Evolutionary conservation across 2,888 invertebrate species (phyloP), one percentile per base, ranked within the genome.

Genomic region (Drosophila engyochracea): DNA sequence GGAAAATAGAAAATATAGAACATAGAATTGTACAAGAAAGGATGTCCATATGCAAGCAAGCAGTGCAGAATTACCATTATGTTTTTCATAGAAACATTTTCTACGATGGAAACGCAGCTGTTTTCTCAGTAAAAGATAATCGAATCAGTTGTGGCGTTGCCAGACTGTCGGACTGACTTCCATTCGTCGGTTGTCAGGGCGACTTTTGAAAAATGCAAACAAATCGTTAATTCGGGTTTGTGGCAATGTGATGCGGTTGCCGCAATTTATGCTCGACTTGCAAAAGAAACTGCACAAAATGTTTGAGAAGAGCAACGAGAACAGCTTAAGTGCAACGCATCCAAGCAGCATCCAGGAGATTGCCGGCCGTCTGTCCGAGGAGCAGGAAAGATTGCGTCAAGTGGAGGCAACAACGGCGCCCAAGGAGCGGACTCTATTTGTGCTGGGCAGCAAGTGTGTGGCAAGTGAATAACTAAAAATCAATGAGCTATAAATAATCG

Each of bases 391-490:
- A 0, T 84, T 93, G n/a, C 82, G 87, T 9, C 73, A 83, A 19
- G 25, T 93, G 70, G 90, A 92, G 52, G 82, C 76, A 59, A 88
- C 91, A 10, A 89, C 91, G 54, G 93, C 93, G 66, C 94, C 89
- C 85, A 94, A 90, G 91, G 93, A 92, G 70, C 94, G 95, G 73
- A 96, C 96, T 0, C 91, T 96, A 54, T 95, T 96, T 82, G 87
- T 96, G 39, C 93, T 96, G 62, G 97, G 97, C 54, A 96, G 95
- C 90, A 96, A 96, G 93, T 94, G 94, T 76, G 95, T 95, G 85
- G 96, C 96, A 93, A 95, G 95, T 94, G 47, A 16, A 25, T 16
- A 47, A 1, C 10, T 3, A 9, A 6, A 6, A 30, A 12, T 14
- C 14, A 39, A n/a, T 53, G 4, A 30, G 14, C 47, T 25, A 47